Percentiles rank a stretch among this genome's conserved stretches.
These are phyloP conservation scores for Phylloscopus trochiloides DNA, from an alignment of 2,113 vertebrate genomes.

Conservation along the genomic window DNA sequence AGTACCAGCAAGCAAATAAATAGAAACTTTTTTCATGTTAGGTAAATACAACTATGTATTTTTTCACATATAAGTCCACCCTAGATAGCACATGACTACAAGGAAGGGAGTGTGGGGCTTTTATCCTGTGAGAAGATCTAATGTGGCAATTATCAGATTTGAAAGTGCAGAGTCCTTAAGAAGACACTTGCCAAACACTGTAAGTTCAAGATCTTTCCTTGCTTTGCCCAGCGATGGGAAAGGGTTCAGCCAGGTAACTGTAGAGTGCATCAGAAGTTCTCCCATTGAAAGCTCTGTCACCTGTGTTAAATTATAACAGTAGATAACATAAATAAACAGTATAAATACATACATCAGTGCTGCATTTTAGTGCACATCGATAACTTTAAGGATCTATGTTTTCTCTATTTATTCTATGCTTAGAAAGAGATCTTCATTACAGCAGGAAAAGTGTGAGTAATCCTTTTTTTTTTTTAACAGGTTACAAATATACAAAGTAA, in stretches of 20 bases:
- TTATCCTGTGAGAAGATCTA: neutral
- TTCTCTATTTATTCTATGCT: neutral
- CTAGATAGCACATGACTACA: neutral
- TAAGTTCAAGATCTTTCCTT: slow-evolving; percentile 93
- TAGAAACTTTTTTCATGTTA: neutral
- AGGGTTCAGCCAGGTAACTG: slow-evolving; percentile 93
- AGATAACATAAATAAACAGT: neutral
- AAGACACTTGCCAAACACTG: slow-evolving; percentile 87
- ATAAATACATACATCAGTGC: neutral
- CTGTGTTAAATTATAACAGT: slow-evolving; percentile 62
- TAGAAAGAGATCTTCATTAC: neutral
- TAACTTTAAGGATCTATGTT: neutral
- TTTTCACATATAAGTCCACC: neutral
- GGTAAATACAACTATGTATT: neutral
- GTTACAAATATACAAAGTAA: neutral
- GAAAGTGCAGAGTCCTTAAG: neutral
- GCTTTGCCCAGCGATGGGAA: slow-evolving; percentile 88
- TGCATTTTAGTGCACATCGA: neutral
- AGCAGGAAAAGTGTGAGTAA: neutral
- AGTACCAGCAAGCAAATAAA: neutral
- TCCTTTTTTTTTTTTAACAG: neutral
- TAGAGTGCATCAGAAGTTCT: slow-evolving; percentile 92
- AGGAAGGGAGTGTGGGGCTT: neutral
- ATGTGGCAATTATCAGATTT: neutral
- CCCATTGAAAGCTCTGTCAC: slow-evolving; percentile 98